These are phyloP conservation scores for Mesocricetus auratus DNA, from an alignment of 2,113 vertebrate genomes.

Conservation along the genomic window DNA sequence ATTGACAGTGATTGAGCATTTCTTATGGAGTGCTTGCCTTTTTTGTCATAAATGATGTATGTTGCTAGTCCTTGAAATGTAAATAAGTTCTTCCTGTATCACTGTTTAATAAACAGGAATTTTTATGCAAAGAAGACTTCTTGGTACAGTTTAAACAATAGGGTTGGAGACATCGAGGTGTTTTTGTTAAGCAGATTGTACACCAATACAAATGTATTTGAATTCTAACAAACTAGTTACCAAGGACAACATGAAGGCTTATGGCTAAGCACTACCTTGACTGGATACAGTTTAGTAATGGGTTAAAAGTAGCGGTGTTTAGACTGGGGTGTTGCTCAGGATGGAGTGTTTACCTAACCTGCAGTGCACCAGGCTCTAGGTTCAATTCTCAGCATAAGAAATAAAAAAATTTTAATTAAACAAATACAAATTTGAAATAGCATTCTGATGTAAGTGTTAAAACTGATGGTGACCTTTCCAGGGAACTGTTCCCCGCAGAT, in stretches of 20 bases:
- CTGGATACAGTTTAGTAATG: conserved; percentile 65
- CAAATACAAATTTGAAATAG: not conserved
- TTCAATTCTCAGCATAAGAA: not conserved
- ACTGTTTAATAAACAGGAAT: conserved; percentile 88
- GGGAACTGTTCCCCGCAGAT: conserved; percentile 64
- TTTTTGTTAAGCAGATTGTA: conserved; percentile 56
- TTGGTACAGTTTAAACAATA: conserved; percentile 84
- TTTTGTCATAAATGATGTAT: conserved; percentile 93
- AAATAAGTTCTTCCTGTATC: conserved; percentile 92
- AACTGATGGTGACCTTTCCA: conserved; percentile 71
- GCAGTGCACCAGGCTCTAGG: not conserved
- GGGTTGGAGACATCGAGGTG: conserved; percentile 76
- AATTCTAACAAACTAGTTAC: conserved; percentile 78
- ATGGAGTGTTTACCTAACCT: not conserved
- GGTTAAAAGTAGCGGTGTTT: conserved; percentile 76
- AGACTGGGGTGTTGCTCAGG: not conserved
- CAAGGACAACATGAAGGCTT: conserved; percentile 65
- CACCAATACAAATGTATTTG: conserved; percentile 66
- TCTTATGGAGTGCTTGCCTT: conserved; percentile 90
- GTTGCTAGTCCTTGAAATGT: conserved; percentile 90
- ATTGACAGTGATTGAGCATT: conserved; percentile 94
- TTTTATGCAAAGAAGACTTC: conserved; percentile 86
- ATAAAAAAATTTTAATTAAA: not conserved
- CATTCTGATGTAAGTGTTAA: not conserved
- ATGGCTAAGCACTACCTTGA: conserved; percentile 71